A percentile compares a stretch with the other conserved stretches of the same genome.
Conservation (phyloP, 1,140 invertebrate genomes). For the Aradophagus sp. region DNA sequence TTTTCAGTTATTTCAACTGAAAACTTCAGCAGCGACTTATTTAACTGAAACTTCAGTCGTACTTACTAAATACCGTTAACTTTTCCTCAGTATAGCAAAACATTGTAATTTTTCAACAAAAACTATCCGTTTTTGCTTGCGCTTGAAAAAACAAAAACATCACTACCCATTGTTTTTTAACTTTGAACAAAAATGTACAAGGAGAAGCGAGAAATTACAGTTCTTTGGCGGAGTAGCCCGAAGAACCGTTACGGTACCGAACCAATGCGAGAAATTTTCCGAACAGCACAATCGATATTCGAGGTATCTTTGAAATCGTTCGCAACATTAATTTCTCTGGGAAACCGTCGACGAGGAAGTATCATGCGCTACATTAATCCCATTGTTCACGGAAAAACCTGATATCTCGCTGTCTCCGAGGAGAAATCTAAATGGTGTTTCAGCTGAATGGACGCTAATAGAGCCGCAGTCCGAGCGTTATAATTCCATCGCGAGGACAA, state of each 20-base stretch:
- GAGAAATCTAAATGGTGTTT: slow-evolving; percentile 57
- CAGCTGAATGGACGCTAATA: slow-evolving; percentile 61
- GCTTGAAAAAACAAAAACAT: too few species aligned
- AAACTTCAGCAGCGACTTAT: too few species aligned
- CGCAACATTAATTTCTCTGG: slow-evolving; percentile 53
- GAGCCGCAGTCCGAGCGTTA: slow-evolving; percentile 42
- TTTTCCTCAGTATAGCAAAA: too few species aligned
- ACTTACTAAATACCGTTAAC: too few species aligned
- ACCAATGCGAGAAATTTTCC: slow-evolving; percentile 28
- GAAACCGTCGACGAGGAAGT: slow-evolving; percentile 49
- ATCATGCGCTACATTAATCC: slow-evolving; percentile 60
- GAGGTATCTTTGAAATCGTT: slow-evolving; percentile 53
- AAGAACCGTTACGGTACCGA: slow-evolving; percentile 25
- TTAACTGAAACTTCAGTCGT: too few species aligned
- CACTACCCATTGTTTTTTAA: too few species aligned
- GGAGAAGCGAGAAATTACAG: slow-evolving; percentile 43
- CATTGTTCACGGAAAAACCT: slow-evolving; percentile 61
- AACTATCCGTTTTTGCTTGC: too few species aligned
- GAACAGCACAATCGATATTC: slow-evolving; percentile 50
- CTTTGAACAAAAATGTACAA: too few species aligned
- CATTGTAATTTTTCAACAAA: too few species aligned
- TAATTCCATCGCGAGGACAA: slow-evolving; percentile 37
- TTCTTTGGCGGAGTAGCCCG: neutral
- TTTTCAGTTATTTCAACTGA: too few species aligned
- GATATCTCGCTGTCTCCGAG: slow-evolving; percentile 48